A percentile compares a stretch with the other conserved stretches of the same genome.
Conservation (phyloP, 2,888 invertebrate genomes). For the Chorisops tibialis region DNA sequence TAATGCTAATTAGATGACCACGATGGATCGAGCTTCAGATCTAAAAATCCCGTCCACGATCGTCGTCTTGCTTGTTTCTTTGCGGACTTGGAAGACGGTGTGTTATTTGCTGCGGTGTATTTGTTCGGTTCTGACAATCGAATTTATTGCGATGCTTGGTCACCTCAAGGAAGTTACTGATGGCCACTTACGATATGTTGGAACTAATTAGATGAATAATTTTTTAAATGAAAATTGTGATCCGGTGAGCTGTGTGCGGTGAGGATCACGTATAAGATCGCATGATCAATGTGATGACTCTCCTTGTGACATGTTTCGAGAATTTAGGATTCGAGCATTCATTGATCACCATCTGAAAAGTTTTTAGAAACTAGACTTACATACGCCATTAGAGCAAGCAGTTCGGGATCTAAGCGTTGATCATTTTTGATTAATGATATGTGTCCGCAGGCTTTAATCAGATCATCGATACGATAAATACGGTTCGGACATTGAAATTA, state of each 20-base stretch:
- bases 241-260: neutral
- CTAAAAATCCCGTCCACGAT: no score
- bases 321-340: conserved; percentile 2
- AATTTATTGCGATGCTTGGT: conserved; percentile 28
- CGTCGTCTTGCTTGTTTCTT: conserved; percentile 25
- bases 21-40: conserved; percentile 7
- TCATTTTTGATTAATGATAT: conserved; percentile 25
- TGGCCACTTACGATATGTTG: conserved; percentile 27
- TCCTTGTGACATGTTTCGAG: conserved; percentile 20
- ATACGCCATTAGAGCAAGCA: no score
- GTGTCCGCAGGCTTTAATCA: neutral
- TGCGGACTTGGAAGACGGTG: no score
- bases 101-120: conserved; percentile 29
- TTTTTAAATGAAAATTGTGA: conserved; percentile 14
- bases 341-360: conserved; percentile 7
- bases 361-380: neutral
- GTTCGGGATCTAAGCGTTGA: neutral
- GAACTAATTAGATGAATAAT: conserved; percentile 29
- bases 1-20: conserved; percentile 33
- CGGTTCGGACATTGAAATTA: no score
- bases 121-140: conserved; percentile 28
- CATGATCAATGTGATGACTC: conserved; percentile 22
- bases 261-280: no score
- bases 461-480: conserved; percentile 4
- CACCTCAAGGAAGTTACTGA: conserved; percentile 13